Percentiles rank a stretch among this genome's conserved stretches.
phyloP scores from a whole-genome alignment of 2,113 vertebrate species.

The Pteropus alecto region DNA sequence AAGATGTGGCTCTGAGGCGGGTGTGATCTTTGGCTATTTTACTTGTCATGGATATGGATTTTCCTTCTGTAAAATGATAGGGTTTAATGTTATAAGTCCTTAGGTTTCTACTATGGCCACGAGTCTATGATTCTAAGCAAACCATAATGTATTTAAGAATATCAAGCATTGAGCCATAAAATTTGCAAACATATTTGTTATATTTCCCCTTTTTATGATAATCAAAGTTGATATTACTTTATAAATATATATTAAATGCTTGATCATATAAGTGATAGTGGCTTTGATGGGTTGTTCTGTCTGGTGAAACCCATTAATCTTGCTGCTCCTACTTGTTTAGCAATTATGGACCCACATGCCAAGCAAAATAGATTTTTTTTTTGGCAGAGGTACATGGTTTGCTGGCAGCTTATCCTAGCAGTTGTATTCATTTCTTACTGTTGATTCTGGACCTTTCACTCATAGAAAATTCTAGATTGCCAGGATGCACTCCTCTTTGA shows the following conservation, averaged over 20 bases:
- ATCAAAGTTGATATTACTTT: constrained; percentile 49
- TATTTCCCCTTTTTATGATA: constrained; percentile 9
- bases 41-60: constrained; percentile 17
- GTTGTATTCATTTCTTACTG: neutral
- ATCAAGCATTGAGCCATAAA: neutral
- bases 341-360: neutral
- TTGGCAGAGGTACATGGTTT: neutral
- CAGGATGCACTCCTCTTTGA: neutral
- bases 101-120: neutral
- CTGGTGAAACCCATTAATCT: neutral
- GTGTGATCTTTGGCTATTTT: neutral
- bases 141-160: constrained; percentile 3
- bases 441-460: constrained; percentile 29
- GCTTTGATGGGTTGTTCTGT: neutral
- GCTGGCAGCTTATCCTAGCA: neutral
- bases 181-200: constrained; percentile 43
- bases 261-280: constrained; percentile 41
- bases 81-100: neutral
- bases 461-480: constrained; percentile 15
- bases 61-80: constrained; percentile 50
- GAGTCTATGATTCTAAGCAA: constrained; percentile 35
- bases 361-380: constrained; percentile 44
- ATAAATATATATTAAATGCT: neutral
- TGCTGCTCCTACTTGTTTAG: constrained; percentile 38
- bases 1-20: neutral